Evolutionary conservation across 2,797 vertebrate genomes (phyloP).

Genomic region (Acanthis flammea): DNA sequence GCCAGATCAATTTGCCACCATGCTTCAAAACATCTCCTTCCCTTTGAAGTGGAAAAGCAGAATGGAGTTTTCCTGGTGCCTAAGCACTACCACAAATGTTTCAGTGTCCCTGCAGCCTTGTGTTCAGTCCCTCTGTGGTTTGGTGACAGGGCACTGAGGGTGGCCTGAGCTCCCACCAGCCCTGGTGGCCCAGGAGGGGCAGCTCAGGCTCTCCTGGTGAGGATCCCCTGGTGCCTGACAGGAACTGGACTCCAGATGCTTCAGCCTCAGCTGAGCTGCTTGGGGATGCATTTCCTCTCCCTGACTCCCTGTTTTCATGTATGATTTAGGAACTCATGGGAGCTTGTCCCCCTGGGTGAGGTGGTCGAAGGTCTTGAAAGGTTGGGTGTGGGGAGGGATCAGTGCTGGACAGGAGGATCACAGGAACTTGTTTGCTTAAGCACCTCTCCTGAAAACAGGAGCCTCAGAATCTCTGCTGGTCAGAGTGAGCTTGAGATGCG

Average conservation of each 20-base stretch:
- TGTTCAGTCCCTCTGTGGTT: neutral
- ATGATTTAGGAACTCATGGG: neutral
- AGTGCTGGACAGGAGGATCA: neutral
- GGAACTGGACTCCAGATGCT: neutral
- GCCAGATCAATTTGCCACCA: neutral
- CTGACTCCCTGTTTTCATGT: neutral
- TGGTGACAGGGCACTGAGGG: neutral
- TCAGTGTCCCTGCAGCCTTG: fast-evolving
- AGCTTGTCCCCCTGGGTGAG: neutral
- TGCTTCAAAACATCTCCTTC: neutral
- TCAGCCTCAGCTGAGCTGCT: neutral
- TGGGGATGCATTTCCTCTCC: neutral
- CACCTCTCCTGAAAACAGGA: neutral
- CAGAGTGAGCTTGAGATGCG: too few relatives aligned
- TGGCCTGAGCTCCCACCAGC: neutral
- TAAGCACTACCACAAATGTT: neutral
- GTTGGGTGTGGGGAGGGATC: neutral
- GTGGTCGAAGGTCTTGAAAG: neutral
- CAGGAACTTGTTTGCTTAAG: neutral
- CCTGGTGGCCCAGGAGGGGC: neutral
- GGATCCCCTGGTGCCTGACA: neutral
- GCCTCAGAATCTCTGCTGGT: too few relatives aligned
- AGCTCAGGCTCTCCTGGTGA: neutral
- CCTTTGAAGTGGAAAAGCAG: neutral
- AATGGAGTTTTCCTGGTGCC: neutral